Base-by-base conservation (phyloP, 2,888 invertebrate genomes). In the Zaprionus lineosus region DNA sequence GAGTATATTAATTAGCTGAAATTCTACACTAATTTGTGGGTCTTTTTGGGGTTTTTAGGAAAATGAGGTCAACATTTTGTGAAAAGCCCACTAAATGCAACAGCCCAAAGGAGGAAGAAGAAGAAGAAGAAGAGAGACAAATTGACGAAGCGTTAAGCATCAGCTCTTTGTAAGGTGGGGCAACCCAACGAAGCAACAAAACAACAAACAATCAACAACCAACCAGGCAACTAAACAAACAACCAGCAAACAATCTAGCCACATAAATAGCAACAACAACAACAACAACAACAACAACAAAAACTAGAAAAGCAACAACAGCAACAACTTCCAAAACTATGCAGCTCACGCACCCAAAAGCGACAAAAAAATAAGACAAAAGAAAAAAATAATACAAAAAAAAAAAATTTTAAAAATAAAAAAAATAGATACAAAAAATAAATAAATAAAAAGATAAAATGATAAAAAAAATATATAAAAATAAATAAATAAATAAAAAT, bases 71-170 rank as follows among this genome's bases (percentile, higher is more conserved):
- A 81, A 46, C 41, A 34, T 52, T 69, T 24, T 8, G 55, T 64
- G 61, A 65, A 62, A 73, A 65, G 81, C 57, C 52, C 29, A 61
- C 46, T 12, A 55, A 56, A 70, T 65, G 66, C 71, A 63, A 26
- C 55, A 58, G 34, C 11, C 15, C 26, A 36, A 24, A 19, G 14
- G 21, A 18, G 18, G 12, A 29, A 29, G 21, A 16, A 19, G 11
- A 50, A 16, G 18, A 21, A 21, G 36, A 48, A 43, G 44, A 44
- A 59, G 37, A 56, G 57, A 66, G 74, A 57, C 67, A 68, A 81
- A 78, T 63, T 84, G 77, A 68, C 84, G 82, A 74, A 77, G 84
- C 84, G 78, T 84, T 81, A 84, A 79, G 85, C 61, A 74, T 53
- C 62, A 61, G 63, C 58, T 64, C 63, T 31, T n/a, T 36, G 47